Percentiles rank a stretch among this genome's conserved stretches.
These are phyloP conservation scores for Chelonoidis abingdonii DNA, from an alignment of 2,113 vertebrate genomes.

Conservation along the genomic window DNA sequence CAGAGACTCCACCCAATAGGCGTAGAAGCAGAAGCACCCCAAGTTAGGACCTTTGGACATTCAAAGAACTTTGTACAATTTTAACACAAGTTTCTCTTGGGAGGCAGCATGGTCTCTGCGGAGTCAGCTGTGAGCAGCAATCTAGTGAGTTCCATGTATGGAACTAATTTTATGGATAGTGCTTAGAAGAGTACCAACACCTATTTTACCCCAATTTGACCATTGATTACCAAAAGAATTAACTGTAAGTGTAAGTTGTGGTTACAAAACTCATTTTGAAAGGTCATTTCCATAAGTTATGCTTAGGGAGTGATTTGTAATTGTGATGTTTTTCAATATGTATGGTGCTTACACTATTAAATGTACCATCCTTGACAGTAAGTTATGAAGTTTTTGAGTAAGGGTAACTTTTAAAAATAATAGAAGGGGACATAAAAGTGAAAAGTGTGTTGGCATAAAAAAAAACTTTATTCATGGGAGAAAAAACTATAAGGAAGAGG, in stretches of 20 bases:
- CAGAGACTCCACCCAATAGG: too few relatives aligned
- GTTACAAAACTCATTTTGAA: background rate
- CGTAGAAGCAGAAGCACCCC: too few relatives aligned
- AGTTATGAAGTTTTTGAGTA: background rate
- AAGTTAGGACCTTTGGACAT: too few relatives aligned
- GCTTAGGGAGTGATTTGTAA: background rate
- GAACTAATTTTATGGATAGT: background rate
- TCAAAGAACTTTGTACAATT: too few relatives aligned
- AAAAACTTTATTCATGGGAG: background rate
- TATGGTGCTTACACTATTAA: background rate
- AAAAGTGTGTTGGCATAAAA: background rate
- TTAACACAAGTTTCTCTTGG: too few relatives aligned
- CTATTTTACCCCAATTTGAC: background rate
- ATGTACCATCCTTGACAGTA: background rate
- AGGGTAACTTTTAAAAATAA: background rate
- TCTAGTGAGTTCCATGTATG: background rate
- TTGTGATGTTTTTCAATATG: background rate
- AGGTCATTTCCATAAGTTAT: background rate
- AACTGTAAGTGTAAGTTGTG: background rate
- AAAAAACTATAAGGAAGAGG: background rate
- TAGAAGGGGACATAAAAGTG: background rate
- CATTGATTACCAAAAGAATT: background rate
- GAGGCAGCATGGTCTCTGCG: too few relatives aligned
- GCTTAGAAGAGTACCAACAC: background rate
- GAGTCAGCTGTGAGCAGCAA: background rate